Conservation (phyloP, 2,113 vertebrate genomes). For the Propithecus coquereli region DNA sequence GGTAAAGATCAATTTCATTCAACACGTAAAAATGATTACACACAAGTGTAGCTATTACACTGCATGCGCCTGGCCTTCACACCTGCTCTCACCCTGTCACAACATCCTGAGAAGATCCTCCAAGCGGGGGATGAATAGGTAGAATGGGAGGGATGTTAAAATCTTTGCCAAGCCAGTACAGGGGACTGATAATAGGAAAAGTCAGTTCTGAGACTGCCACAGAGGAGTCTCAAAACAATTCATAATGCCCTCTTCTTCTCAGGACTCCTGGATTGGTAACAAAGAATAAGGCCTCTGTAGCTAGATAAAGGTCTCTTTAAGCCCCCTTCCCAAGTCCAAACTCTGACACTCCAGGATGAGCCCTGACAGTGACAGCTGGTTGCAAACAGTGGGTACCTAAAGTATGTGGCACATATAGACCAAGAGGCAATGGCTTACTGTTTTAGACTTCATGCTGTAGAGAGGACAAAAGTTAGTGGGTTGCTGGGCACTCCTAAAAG, state of each 20-base stretch:
- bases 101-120: neutral
- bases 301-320: neutral
- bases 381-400: no score
- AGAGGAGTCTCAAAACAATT: neutral
- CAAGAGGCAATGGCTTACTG: neutral
- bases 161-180: neutral
- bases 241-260: neutral
- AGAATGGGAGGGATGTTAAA: neutral
- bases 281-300: neutral
- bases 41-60: rapidly evolving
- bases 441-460: neutral
- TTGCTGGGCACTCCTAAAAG: neutral
- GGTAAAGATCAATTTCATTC: neutral
- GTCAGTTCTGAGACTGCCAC: neutral
- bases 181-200: neutral
- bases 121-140: rapidly evolving
- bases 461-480: neutral
- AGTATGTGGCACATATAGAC: neutral
- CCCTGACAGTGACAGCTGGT: neutral
- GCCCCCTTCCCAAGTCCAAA: neutral
- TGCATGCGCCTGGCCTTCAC: neutral
- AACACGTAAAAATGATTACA: neutral
- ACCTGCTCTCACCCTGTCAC: neutral
- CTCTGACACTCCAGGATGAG: neutral
- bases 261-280: neutral